Evolutionary conservation across 2,888 invertebrate genomes (phyloP).

Genomic region (Dichetophora obliterata): DNA sequence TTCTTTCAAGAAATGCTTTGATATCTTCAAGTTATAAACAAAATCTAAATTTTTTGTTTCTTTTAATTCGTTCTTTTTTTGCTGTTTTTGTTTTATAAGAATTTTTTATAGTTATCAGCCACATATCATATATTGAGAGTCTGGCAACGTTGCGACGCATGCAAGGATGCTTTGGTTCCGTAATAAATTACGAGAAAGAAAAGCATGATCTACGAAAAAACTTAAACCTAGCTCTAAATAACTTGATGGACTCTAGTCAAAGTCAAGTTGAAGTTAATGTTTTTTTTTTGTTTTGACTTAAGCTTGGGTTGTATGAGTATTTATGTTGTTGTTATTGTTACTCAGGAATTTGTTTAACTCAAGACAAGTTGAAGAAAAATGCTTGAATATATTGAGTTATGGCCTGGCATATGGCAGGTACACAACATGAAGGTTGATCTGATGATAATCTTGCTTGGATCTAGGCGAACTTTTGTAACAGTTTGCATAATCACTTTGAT

Average conservation of each 20-base stretch:
- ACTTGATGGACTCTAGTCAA: constrained; percentile 51
- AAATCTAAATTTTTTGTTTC: constrained; percentile 3
- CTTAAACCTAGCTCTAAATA: constrained; percentile 28
- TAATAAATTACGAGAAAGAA: constrained; percentile 22
- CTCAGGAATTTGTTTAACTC: constrained; percentile 5
- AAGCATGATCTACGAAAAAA: constrained; percentile 30
- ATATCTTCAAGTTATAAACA: constrained; percentile 58
- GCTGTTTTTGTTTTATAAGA: not conserved
- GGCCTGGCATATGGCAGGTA: constrained; percentile 66
- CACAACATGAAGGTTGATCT: constrained; percentile 45
- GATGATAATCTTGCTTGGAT: no score
- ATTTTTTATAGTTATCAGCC: not conserved
- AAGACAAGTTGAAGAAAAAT: not conserved
- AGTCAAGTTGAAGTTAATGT: constrained; percentile 49
- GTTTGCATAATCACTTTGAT: no score
- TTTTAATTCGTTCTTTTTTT: not conserved
- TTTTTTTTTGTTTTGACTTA: not conserved
- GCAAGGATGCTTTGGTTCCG: not conserved
- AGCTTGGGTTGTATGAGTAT: not conserved
- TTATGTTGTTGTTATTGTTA: not conserved
- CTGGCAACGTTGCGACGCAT: constrained; percentile 11
- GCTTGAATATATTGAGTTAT: constrained; percentile 66
- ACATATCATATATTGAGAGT: not conserved
- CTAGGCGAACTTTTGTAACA: no score
- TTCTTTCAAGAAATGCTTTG: constrained; percentile 62